Conservation (phyloP, 2,113 vertebrate genomes). For the Elaphurus davidianus region DNA sequence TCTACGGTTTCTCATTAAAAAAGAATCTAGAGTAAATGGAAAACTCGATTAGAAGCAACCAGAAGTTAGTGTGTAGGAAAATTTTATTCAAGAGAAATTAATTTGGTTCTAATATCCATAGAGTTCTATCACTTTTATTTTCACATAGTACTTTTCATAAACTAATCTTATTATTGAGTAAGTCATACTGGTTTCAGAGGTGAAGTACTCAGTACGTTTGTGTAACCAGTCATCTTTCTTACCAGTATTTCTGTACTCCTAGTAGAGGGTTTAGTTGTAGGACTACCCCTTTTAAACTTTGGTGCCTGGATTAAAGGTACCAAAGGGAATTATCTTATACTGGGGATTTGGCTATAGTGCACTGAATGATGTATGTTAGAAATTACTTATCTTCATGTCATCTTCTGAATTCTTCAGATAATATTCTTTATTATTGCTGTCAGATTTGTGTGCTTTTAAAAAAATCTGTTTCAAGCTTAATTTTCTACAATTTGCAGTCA, state of each 20-base stretch:
- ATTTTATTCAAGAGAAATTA: not conserved
- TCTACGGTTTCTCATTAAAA: not conserved
- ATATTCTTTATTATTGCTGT: conserved; percentile 29
- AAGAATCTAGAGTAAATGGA: not conserved
- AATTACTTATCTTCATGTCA: not conserved
- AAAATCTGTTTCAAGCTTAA: conserved; percentile 34
- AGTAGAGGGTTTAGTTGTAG: not conserved
- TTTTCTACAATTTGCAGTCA: conserved; percentile 35
- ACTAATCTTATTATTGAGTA: not conserved
- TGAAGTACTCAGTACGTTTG: not conserved
- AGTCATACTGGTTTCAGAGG: not conserved
- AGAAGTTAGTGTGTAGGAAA: conserved; percentile 17
- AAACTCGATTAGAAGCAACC: not conserved
- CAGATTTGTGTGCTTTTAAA: conserved; percentile 41
- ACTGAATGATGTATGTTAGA: not conserved
- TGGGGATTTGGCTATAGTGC: not conserved
- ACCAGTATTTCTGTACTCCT: not conserved
- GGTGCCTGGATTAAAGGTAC: not conserved
- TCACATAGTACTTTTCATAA: not conserved
- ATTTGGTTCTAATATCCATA: not conserved
- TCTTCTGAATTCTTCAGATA: conserved; percentile 45
- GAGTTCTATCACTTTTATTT: not conserved
- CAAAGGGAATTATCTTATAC: not conserved
- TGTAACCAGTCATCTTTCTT: not conserved
- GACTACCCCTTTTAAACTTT: not conserved